Conservation (phyloP, 2,113 vertebrate species). For the Catharus fuscescens region DNA sequence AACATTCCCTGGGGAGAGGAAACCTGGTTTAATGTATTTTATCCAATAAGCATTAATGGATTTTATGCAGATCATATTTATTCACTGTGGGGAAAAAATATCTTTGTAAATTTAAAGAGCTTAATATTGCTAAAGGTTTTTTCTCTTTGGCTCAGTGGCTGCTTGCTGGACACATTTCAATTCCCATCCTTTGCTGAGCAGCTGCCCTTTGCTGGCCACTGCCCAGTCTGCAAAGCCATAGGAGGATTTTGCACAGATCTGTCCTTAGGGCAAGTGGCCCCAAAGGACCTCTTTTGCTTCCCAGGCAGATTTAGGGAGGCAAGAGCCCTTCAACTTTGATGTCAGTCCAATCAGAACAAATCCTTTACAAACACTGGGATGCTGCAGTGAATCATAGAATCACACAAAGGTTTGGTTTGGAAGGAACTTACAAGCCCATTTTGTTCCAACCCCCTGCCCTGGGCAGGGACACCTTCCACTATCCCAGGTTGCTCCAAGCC, state of each 20-base stretch:
- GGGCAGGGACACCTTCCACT: not conserved
- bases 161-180: not conserved
- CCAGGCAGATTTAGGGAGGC: not conserved
- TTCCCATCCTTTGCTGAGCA: not conserved
- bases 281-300: not conserved
- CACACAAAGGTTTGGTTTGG: not conserved
- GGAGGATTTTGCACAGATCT: not conserved
- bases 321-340: not conserved
- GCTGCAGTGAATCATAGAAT: not conserved
- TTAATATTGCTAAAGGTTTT: conserved; percentile 2
- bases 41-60: not conserved
- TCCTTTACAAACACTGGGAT: not conserved
- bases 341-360: not conserved
- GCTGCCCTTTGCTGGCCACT: conserved; percentile 27
- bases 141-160: conserved; percentile 1
- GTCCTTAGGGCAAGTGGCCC: not conserved
- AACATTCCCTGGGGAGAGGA: not conserved
- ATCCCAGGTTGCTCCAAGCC: not conserved
- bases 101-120: conserved; percentile 22
- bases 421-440: not conserved
- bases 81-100: not conserved
- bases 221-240: not conserved
- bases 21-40: not conserved
- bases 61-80: conserved; percentile 14
- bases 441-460: not conserved